A percentile compares a stretch with the other conserved stretches of the same genome.
These are phyloP conservation scores for Periparus ater DNA, from an alignment of 2,797 vertebrate genomes.

Conservation along the genomic window DNA sequence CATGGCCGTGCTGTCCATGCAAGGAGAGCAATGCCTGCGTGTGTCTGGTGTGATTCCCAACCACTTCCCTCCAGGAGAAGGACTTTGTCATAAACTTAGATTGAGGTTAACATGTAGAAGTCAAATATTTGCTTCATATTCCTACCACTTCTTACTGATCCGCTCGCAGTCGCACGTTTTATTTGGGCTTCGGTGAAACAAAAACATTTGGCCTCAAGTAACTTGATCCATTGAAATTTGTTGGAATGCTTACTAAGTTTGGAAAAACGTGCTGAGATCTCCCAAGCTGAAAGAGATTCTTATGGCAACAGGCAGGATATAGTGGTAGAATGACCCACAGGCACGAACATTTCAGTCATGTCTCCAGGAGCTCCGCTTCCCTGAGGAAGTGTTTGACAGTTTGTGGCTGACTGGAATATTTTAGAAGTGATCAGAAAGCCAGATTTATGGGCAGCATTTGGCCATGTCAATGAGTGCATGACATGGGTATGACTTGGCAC, in stretches of 20 bases:
- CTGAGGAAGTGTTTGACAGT: background rate
- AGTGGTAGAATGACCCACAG: background rate
- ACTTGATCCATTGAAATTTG: background rate
- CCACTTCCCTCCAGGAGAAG: background rate
- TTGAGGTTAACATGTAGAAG: background rate
- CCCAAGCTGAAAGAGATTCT: background rate
- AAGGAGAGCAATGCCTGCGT: background rate
- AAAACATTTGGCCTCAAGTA: background rate
- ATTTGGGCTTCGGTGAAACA: background rate
- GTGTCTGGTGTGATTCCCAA: background rate
- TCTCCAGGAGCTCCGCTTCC: background rate
- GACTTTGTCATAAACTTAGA: background rate
- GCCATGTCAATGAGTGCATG: background rate
- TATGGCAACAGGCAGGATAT: background rate
- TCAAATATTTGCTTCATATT: background rate
- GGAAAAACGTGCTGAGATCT: background rate
- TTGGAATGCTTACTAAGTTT: background rate
- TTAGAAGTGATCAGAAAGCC: background rate
- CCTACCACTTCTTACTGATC: background rate
- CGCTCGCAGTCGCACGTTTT: rapidly evolving
- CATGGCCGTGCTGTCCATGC: rapidly evolving
- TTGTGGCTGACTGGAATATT: background rate
- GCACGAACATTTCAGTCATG: background rate
- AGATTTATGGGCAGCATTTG: background rate
- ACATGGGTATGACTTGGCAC: background rate